Evolutionary conservation across 2,113 vertebrate species (phyloP), one percentile per base, ranked within the genome.

Genomic region (Pogona vitticeps): DNA sequence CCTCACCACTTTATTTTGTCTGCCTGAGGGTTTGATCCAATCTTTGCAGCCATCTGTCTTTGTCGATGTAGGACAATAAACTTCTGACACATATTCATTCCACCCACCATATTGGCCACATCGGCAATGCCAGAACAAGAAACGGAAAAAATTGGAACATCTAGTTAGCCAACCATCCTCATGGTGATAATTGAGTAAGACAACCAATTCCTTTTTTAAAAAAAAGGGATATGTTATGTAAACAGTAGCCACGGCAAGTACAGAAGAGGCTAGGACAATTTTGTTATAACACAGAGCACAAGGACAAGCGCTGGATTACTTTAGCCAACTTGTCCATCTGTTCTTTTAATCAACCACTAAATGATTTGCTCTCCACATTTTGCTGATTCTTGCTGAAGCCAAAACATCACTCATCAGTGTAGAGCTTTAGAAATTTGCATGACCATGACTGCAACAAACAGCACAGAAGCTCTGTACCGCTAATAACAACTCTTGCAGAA

Each of bases 101-200:
- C 77, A 86, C 76, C 87, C 20, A 42, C 90, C 85, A 82, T 87
- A 23, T 79, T 85, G 1, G 77, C 38, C 65, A 38, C 28, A n/a
- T 9, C 26, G 31, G 91, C 91, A 86, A 23, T 0, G 1, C 26
- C 90, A 89, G 61, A 75, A 89, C 76, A 56, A 93, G 81, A 92
- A 88, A 88, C 61, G 77, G 46, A 52, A 71, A 88, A 85, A 82
- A 87, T 78, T 87, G 85, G 85, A 87, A 87, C 80, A 67, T 87
- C 80, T 87, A 81, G 85, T 87, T 82, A 87, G 71, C 79, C 79
- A 87, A 82, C 78, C 33, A 38, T 65, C 85, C 75, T 83, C 83
- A 83, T 88, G 81, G 86, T 79, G 75, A 88, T 83, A 83, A 88
- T 83, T 88, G 81, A 88, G 65, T 59, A 78, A 83, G 67, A 81